phyloP scores from a whole-genome alignment of 2,888 invertebrate species.

The Dinocampus coccinellae region DNA sequence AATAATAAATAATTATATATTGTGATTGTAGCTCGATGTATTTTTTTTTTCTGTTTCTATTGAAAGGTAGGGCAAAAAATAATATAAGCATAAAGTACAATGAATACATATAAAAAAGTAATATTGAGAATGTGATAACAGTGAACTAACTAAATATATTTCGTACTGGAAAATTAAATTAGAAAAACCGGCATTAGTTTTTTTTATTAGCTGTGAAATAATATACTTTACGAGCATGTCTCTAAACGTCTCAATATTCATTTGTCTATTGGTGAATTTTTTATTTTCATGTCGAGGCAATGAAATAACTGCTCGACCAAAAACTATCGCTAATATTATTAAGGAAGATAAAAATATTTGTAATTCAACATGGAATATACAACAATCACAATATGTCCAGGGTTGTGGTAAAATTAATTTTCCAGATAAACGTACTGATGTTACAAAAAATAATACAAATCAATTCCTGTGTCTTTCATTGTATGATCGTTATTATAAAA shows the following conservation, averaged over 20 bases:
- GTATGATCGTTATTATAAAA: constrained; percentile 43
- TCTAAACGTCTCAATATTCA: background rate
- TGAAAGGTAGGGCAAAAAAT: no score
- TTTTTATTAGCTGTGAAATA: no score
- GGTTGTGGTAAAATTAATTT: constrained; percentile 20
- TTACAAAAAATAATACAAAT: background rate
- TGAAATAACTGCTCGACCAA: background rate
- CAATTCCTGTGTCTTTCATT: constrained; percentile 50
- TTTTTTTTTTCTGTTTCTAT: no score
- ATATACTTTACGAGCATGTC: background rate
- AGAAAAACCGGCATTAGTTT: no score
- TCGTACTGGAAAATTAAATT: no score
- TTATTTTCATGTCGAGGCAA: background rate
- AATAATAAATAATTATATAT: no score
- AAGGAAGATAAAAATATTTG: constrained; percentile 23
- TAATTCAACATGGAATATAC: background rate
- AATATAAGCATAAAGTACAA: no score
- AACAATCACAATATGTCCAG: constrained; percentile 26
- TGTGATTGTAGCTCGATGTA: no score
- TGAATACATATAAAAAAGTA: no score
- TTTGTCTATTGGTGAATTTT: background rate
- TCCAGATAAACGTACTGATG: background rate
- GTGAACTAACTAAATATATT: no score
- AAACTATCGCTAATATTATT: constrained; percentile 23
- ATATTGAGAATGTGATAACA: no score